These are phyloP conservation scores for Zaprionus bogoriensis DNA, from an alignment of 2,888 invertebrate genomes.

Conservation along the genomic window DNA sequence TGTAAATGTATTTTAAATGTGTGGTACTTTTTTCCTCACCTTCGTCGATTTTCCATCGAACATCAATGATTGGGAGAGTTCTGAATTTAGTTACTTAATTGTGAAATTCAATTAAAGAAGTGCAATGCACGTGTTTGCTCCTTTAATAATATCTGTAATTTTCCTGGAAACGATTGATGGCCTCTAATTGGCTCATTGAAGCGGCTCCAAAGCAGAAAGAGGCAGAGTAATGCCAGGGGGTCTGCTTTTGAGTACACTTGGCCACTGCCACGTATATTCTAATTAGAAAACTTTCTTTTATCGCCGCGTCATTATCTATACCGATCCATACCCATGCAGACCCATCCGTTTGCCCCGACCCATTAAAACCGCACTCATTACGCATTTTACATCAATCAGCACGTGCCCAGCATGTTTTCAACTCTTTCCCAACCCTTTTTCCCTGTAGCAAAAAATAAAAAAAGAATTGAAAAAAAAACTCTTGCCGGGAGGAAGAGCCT, in stretches of 20 bases:
- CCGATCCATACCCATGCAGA: constrained; percentile 39
- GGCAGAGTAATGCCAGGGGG: not conserved
- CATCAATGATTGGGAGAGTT: too few species aligned
- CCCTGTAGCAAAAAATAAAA: constrained; percentile 4
- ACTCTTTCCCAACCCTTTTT: constrained; percentile 45
- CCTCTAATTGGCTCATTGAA: constrained; percentile 36
- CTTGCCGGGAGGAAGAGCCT: constrained; percentile 2
- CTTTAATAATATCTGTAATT: not conserved
- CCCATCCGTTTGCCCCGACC: not conserved
- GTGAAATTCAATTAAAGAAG: too few species aligned
- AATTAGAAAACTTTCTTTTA: constrained; percentile 64
- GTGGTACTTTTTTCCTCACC: too few species aligned
- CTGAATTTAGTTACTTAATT: too few species aligned
- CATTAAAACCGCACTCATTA: constrained; percentile 71
- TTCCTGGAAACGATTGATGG: constrained; percentile 5
- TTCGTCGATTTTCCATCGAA: too few species aligned
- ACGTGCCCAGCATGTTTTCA: constrained; percentile 69
- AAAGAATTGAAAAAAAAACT: constrained; percentile 10
- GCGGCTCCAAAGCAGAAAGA: not conserved
- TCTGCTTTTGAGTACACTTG: constrained; percentile 17
- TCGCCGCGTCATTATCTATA: constrained; percentile 57
- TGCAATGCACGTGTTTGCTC: not conserved
- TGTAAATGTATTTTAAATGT: too few species aligned
- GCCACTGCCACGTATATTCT: constrained; percentile 53
- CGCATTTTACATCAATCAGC: constrained; percentile 76